phyloP scores from a whole-genome alignment of 2,113 vertebrate genomes.

The Etheostoma spectabile region DNA sequence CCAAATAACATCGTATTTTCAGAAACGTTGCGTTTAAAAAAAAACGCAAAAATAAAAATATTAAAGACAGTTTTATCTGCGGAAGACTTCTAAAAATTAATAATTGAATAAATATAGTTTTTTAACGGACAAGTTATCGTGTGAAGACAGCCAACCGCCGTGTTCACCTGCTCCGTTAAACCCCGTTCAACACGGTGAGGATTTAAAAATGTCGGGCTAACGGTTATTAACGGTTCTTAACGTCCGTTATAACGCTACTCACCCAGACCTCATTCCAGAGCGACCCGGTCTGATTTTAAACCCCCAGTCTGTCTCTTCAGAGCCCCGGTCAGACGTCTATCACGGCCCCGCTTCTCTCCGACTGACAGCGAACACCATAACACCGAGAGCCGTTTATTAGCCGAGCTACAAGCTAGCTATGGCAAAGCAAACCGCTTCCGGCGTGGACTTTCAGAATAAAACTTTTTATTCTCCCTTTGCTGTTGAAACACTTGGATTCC shows the following conservation, averaged over 20 bases:
- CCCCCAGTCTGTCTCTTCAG: background rate
- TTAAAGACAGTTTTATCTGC: no score
- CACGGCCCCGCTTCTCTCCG: slow-evolving; percentile 33
- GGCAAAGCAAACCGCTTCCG: fast-evolving
- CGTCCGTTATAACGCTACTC: background rate
- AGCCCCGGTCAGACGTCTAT: slow-evolving; percentile 5
- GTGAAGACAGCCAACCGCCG: slow-evolving; percentile 3
- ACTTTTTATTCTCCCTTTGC: no score
- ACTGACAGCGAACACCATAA: slow-evolving; percentile 14
- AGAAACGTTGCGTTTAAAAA: no score
- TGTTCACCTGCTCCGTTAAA: slow-evolving; percentile 1
- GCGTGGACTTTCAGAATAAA: slow-evolving; percentile 17
- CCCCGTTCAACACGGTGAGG: slow-evolving; percentile 18
- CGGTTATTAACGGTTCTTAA: background rate
- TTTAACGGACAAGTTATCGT: background rate
- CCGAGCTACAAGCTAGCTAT: background rate
- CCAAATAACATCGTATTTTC: background rate
- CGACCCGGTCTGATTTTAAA: background rate
- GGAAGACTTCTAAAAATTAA: no score
- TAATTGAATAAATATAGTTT: background rate
- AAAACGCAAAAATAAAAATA: no score
- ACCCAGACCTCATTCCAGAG: slow-evolving; percentile 21
- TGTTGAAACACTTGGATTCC: no score
- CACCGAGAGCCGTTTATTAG: background rate
- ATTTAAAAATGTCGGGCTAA: fast-evolving